Percentiles rank a stretch among this genome's conserved stretches.
These are phyloP conservation scores for Zeuzera pyrina DNA, from an alignment of 2,888 invertebrate species.

Conservation along the genomic window DNA sequence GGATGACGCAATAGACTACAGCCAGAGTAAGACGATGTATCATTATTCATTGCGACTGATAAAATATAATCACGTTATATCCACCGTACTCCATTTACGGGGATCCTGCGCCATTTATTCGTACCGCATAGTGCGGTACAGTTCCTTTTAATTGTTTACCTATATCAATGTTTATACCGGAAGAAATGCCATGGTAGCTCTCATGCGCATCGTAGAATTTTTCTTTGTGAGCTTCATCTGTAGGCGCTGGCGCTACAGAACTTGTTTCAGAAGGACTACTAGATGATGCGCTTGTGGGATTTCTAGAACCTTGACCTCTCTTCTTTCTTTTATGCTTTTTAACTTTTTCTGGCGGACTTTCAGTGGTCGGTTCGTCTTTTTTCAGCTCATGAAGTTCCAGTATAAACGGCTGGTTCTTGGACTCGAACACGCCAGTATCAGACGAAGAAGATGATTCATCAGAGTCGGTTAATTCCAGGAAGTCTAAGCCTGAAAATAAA, in stretches of 20 bases:
- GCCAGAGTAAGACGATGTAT: no score
- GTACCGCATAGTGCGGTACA: no score
- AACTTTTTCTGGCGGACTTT: constrained; percentile 5
- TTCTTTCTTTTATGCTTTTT: constrained; percentile 25
- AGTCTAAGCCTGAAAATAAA: neutral
- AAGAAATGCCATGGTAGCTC: no score
- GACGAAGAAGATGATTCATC: constrained; percentile 27
- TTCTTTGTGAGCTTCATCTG: constrained; percentile 27
- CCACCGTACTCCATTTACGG: no score
- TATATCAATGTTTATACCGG: no score
- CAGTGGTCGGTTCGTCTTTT: constrained; percentile 24
- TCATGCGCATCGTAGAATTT: constrained; percentile 50
- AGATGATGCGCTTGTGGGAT: constrained; percentile 21
- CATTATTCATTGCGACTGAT: no score
- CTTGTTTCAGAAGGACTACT: constrained; percentile 25
- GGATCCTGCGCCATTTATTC: no score
- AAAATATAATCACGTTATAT: no score
- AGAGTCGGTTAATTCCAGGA: constrained; percentile 24
- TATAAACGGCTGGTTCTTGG: constrained; percentile 23
- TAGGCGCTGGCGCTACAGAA: constrained; percentile 17
- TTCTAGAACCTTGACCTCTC: constrained; percentile 9
- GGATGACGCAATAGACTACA: no score
- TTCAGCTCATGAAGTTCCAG: constrained; percentile 38
- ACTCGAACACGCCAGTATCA: constrained; percentile 19
- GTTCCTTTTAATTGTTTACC: no score